Percentiles rank a stretch among this genome's conserved stretches.
Conservation (phyloP, 2,888 invertebrate genomes). For the Drosophila neotestacea region DNA sequence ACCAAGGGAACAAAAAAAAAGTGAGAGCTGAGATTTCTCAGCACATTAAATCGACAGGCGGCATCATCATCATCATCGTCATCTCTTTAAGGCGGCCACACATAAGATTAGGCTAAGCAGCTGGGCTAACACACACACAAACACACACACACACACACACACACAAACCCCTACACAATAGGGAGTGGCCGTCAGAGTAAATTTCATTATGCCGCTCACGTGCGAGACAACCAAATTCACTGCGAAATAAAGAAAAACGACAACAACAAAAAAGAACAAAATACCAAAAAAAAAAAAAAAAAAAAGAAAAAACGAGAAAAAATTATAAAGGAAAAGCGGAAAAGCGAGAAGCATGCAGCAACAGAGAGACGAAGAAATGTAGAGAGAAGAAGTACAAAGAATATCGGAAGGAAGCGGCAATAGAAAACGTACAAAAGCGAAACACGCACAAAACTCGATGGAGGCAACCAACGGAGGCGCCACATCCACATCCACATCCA, state of each 20-base stretch:
- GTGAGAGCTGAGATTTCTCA: slow-evolving; percentile 65
- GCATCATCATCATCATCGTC: slow-evolving; percentile 20
- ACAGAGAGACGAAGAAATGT: slow-evolving; percentile 4
- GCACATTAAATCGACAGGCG: slow-evolving; percentile 70
- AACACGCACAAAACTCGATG: slow-evolving; percentile 65
- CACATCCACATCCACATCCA: slow-evolving; percentile 27
- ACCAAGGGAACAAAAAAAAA: slow-evolving; percentile 19
- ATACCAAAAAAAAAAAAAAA: slow-evolving; percentile 20
- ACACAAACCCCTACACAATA: slow-evolving; percentile 45
- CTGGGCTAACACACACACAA: slow-evolving; percentile 54
- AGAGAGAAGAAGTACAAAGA: slow-evolving; percentile 21
- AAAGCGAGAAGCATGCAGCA: slow-evolving; percentile 14
- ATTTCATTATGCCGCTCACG: slow-evolving; percentile 82
- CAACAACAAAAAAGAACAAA: slow-evolving; percentile 25
- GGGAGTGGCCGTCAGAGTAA: slow-evolving; percentile 70
- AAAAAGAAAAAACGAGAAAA: slow-evolving; percentile 34
- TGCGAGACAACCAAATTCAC: slow-evolving; percentile 84
- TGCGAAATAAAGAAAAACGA: slow-evolving; percentile 75
- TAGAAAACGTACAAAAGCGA: slow-evolving; percentile 76
- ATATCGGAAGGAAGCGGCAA: slow-evolving; percentile 79
- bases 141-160: slow-evolving; percentile 37
- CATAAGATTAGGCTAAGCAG: slow-evolving; percentile 79
- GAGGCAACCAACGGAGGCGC: slow-evolving; percentile 29
- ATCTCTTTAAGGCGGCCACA: slow-evolving; percentile 72
- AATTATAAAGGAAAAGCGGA: slow-evolving; percentile 45